Conservation (phyloP, 2,888 invertebrate genomes). For the Chaetogeoica ovagalla region DNA sequence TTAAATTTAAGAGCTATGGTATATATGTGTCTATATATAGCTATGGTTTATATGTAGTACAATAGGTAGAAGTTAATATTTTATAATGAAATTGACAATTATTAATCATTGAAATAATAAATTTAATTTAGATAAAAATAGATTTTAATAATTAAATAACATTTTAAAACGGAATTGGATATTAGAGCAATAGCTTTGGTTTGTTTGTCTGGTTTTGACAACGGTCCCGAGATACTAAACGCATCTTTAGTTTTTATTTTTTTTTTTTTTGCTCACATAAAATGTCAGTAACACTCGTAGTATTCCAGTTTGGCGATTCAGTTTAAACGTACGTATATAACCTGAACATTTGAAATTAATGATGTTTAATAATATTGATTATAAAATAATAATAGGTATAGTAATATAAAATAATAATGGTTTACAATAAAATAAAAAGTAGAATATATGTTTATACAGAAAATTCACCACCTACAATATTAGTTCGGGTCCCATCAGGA, state of each 20-base stretch:
- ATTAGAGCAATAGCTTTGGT: conserved; percentile 20
- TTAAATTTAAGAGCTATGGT: background rate
- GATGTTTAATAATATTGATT: conserved; percentile 1
- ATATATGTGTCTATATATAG: too few relatives aligned
- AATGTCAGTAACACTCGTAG: conserved; percentile 43
- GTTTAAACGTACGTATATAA: conserved; percentile 16
- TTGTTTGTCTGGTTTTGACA: conserved; percentile 45
- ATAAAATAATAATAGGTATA: conserved; percentile 11
- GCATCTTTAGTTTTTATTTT: conserved; percentile 30
- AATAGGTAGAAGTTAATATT: background rate
- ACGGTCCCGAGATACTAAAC: conserved; percentile 40
- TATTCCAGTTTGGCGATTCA: conserved; percentile 27
- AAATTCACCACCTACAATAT: conserved; percentile 80
- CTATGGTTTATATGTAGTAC: too few relatives aligned
- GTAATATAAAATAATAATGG: too few relatives aligned
- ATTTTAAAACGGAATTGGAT: conserved; percentile 22
- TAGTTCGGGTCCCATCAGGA: conserved; percentile 75
- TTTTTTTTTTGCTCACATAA: conserved; percentile 21
- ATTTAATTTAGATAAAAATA: background rate
- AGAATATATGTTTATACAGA: conserved; percentile 62
- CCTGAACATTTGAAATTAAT: conserved; percentile 31
- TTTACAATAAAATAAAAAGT: background rate
- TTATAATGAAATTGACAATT: background rate
- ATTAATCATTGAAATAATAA: background rate
- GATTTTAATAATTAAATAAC: conserved; percentile 22